These are phyloP conservation scores for Cacoxenus indagator DNA, from an alignment of 2,888 invertebrate genomes.

Conservation along the genomic window DNA sequence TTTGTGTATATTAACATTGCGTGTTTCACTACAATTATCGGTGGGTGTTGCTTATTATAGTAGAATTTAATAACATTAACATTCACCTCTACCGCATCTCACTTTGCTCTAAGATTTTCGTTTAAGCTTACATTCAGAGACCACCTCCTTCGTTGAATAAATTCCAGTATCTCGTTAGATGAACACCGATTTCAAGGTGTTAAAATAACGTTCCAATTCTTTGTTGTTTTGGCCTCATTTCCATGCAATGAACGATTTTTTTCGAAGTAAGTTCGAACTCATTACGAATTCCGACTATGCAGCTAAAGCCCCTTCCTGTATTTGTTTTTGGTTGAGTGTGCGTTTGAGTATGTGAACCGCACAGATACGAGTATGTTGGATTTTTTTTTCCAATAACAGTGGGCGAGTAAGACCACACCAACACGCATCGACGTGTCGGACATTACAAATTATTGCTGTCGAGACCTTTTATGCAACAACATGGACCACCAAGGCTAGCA, in stretches of 20 bases:
- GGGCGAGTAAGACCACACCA: too few relatives aligned
- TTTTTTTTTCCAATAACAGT: neutral
- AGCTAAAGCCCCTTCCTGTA: slow-evolving; percentile 43
- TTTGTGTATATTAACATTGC: too few relatives aligned
- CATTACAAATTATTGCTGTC: slow-evolving; percentile 64
- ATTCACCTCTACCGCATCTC: too few relatives aligned
- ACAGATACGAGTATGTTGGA: too few relatives aligned
- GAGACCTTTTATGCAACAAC: slow-evolving; percentile 47
- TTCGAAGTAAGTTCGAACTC: slow-evolving; percentile 28
- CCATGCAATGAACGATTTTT: neutral
- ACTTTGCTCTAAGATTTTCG: too few relatives aligned
- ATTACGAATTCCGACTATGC: slow-evolving; percentile 54
- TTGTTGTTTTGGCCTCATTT: neutral
- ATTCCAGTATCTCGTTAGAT: slow-evolving; percentile 2
- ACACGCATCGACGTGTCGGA: slow-evolving; percentile 55
- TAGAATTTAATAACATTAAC: too few relatives aligned
- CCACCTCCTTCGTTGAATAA: too few relatives aligned
- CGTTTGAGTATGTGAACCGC: neutral
- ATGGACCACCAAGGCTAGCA: slow-evolving; percentile 48
- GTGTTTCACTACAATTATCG: too few relatives aligned
- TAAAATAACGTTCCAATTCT: neutral
- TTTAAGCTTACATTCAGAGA: too few relatives aligned
- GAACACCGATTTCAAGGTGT: slow-evolving; percentile 12
- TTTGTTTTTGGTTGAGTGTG: slow-evolving; percentile 38
- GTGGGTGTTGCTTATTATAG: too few relatives aligned